These are phyloP conservation scores for Drosophila pectinifera DNA, from an alignment of 1,140 invertebrate species.

Conservation along the genomic window DNA sequence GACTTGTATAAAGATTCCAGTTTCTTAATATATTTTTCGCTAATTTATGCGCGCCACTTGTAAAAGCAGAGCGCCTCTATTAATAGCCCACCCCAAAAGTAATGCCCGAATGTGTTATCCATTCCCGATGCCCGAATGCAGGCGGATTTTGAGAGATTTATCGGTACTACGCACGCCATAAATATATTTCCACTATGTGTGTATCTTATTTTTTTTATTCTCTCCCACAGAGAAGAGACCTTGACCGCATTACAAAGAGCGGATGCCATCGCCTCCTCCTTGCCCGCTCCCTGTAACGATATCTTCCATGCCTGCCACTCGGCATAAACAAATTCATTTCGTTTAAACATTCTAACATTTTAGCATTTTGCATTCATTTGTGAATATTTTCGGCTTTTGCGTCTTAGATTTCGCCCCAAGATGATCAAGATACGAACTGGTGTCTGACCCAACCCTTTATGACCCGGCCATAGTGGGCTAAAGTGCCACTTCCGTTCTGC, in stretches of 20 bases:
- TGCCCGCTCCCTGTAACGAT: slow-evolving; percentile 50
- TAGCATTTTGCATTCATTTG: slow-evolving; percentile 54
- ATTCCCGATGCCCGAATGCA: slow-evolving; percentile 36
- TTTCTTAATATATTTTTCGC: slow-evolving; percentile 50
- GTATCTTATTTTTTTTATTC: background rate
- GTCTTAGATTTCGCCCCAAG: slow-evolving; percentile 25
- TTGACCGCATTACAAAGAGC: slow-evolving; percentile 71
- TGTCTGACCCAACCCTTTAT: slow-evolving; percentile 22
- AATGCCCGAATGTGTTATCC: slow-evolving; percentile 36
- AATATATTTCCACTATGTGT: slow-evolving; percentile 67
- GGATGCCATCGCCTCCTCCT: background rate
- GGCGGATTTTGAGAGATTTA: slow-evolving; percentile 59
- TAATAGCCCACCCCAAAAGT: slow-evolving; percentile 24
- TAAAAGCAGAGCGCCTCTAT: slow-evolving; percentile 65
- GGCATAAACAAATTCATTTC: slow-evolving; percentile 72
- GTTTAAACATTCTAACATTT: slow-evolving; percentile 57
- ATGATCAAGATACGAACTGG: slow-evolving; percentile 1
- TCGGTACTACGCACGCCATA: slow-evolving; percentile 67
- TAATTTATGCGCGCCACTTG: slow-evolving; percentile 79
- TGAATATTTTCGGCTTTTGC: slow-evolving; percentile 28
- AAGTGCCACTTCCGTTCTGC: slow-evolving; percentile 49
- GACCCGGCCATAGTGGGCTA: slow-evolving; percentile 5
- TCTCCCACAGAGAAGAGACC: slow-evolving; percentile 34
- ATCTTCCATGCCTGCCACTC: slow-evolving; percentile 48
- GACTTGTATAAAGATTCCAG: slow-evolving; percentile 4